Percentiles rank a stretch among this genome's conserved stretches.
These are phyloP conservation scores for Cervus canadensis DNA, from an alignment of 2,113 vertebrate species.

Conservation along the genomic window DNA sequence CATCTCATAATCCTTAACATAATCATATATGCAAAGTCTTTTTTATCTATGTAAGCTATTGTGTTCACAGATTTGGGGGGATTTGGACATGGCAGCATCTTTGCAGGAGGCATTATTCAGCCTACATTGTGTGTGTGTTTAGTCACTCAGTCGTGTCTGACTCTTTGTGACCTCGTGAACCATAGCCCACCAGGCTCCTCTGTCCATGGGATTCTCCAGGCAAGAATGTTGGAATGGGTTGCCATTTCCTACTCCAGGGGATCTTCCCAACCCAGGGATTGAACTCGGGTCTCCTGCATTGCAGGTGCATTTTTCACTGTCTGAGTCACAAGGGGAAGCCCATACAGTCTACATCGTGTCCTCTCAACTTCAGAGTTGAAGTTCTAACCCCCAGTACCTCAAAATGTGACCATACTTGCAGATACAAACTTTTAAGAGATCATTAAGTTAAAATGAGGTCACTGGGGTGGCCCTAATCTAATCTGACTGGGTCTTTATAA, in stretches of 20 bases:
- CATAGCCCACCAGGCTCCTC: not conserved
- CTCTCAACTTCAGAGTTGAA: too few relatives aligned
- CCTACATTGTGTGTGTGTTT: rapidly evolving
- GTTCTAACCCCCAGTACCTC: not conserved
- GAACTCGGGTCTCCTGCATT: not conserved
- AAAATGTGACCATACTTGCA: not conserved
- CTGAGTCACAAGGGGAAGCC: not conserved
- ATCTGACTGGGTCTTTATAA: not conserved
- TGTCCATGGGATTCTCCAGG: not conserved
- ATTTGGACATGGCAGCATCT: not conserved
- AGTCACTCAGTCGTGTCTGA: not conserved
- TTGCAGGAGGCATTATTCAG: not conserved
- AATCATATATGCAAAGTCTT: not conserved
- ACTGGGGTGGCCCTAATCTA: not conserved
- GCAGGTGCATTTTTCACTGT: not conserved
- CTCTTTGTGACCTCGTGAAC: not conserved
- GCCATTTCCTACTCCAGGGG: not conserved
- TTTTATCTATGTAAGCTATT: not conserved
- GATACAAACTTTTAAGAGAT: not conserved
- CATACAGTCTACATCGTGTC: not conserved
- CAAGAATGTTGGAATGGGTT: not conserved
- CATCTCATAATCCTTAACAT: not conserved
- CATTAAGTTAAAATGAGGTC: not conserved
- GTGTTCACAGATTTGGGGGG: not conserved
- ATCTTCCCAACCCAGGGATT: not conserved